Conservation (phyloP, 2,888 invertebrate species). For the Carcina quercana region DNA sequence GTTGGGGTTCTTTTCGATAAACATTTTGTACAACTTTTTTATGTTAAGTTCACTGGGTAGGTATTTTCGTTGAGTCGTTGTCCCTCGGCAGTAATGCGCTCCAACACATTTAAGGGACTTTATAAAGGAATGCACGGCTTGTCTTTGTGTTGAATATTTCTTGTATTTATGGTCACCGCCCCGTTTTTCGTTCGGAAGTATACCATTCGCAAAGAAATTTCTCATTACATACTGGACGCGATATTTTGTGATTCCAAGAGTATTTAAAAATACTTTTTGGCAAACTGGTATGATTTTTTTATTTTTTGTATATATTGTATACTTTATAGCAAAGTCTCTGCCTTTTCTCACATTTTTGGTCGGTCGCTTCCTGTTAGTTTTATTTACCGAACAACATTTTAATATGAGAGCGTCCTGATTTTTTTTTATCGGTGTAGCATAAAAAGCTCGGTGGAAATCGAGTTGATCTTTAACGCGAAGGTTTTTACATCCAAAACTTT, state of each 20-base stretch:
- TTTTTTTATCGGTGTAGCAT: slow-evolving; percentile 10
- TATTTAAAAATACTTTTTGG: slow-evolving; percentile 9
- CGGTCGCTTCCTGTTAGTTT: slow-evolving; percentile 6
- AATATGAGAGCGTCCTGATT: slow-evolving; percentile 13
- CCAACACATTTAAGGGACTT: slow-evolving; percentile 14
- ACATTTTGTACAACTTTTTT: slow-evolving; percentile 10
- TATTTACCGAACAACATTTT: slow-evolving; percentile 6
- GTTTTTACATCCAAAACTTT: slow-evolving; percentile 7
- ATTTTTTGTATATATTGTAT: slow-evolving; percentile 2
- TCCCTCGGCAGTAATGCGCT: slow-evolving; percentile 15
- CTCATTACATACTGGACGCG: slow-evolving; percentile 8
- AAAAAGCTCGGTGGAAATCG: slow-evolving; percentile 12
- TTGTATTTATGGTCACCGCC: slow-evolving; percentile 9
- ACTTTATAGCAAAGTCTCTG: slow-evolving; percentile 7
- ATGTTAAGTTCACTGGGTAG: slow-evolving; percentile 15
- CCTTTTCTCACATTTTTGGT: slow-evolving; percentile 6
- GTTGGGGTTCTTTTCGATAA: neutral
- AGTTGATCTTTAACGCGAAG: slow-evolving; percentile 5
- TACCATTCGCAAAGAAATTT: slow-evolving; percentile 6
- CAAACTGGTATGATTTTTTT: slow-evolving; percentile 8
- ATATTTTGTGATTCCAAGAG: slow-evolving; percentile 7
- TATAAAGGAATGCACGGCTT: slow-evolving; percentile 13
- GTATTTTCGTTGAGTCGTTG: slow-evolving; percentile 11
- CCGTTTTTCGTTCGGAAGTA: slow-evolving; percentile 6
- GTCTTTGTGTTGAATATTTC: slow-evolving; percentile 8